Evolutionary conservation across 2,113 vertebrate species (phyloP), one percentile per base, ranked within the genome.

Genomic region (Pelobates fuscus): DNA sequence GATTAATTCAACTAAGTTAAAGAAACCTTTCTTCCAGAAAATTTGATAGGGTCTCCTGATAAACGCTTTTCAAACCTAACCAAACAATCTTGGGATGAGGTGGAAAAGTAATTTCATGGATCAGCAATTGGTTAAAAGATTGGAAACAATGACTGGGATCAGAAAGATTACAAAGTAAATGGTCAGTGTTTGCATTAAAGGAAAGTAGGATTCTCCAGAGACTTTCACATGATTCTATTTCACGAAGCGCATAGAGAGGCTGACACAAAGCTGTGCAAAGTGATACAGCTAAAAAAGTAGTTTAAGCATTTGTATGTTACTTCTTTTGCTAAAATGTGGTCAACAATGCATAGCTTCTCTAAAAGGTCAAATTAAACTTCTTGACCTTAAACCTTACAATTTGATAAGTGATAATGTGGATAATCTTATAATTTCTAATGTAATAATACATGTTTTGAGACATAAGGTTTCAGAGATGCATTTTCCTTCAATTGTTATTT

Each of bases 61-160:
- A 65, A 65, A 65, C 12, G 37, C n/a, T 8, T 11, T 24, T 65
- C 29, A 65, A 21, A 65, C 14, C 4, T 24, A 65, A 41, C 21
- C 4, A 14, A 43, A 23, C 20, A 43, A 65, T 65, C 3, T 15
- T 11, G 15, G 37, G 21, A 65, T 44, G 10, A 21, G 66, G n/a
- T 23, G 26, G 24, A 30, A 68, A 68, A 68, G 66, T 37, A 68
- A 60, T 77, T 68, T 68, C 73, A 77, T 77, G 64, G 73, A 60
- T 26, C 55, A 68, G 64, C 27, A 68, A 61, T 29, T 68, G 57
- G 14, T 68, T 37, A 61, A 61, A 68, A 29, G 57, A 61, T 68
- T 61, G 57, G 64, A 68, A 76, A 61, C 32, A 67, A 60, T 37
- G 18, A 49, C 37, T 49, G 25, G 20, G 63, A 60, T 67, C 24